Evolutionary conservation across 2,113 vertebrate species (phyloP).

Genomic region (Butorides virescens): DNA sequence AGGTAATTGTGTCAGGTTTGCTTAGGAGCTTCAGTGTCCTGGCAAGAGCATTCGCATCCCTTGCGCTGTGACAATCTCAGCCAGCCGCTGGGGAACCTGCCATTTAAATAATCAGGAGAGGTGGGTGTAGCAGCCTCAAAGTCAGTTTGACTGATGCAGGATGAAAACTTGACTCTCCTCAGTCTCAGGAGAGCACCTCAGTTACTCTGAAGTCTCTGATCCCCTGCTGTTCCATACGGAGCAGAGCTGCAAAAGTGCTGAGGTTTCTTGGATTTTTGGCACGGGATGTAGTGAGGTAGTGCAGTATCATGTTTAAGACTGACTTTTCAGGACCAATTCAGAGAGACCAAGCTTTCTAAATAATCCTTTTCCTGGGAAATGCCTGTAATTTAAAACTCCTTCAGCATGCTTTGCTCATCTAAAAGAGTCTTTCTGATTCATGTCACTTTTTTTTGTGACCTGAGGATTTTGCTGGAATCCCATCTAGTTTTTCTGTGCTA

Average conservation of each 20-base stretch:
- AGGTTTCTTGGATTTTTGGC: neutral
- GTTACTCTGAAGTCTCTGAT: neutral
- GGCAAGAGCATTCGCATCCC: neutral
- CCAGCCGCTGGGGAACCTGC: neutral
- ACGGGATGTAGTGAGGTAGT: neutral
- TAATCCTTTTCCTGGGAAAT: neutral
- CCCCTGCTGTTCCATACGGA: neutral
- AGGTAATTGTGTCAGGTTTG: neutral
- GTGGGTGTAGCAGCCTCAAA: neutral
- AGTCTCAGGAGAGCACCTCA: neutral
- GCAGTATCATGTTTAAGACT: neutral
- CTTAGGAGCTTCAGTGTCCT: neutral
- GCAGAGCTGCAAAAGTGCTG: neutral
- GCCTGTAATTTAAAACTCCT: neutral
- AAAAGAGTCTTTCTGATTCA: neutral
- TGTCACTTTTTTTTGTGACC: neutral
- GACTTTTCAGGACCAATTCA: neutral
- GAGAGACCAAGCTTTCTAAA: neutral
- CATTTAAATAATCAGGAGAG: neutral
- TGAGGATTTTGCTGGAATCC: slow-evolving; percentile 1
- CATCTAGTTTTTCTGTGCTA: neutral
- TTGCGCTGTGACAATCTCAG: neutral
- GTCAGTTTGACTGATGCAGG: neutral
- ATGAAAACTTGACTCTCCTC: neutral
- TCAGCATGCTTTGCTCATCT: neutral